Conservation (phyloP, 2,113 vertebrate genomes). For the Seriola rivoliana region DNA sequence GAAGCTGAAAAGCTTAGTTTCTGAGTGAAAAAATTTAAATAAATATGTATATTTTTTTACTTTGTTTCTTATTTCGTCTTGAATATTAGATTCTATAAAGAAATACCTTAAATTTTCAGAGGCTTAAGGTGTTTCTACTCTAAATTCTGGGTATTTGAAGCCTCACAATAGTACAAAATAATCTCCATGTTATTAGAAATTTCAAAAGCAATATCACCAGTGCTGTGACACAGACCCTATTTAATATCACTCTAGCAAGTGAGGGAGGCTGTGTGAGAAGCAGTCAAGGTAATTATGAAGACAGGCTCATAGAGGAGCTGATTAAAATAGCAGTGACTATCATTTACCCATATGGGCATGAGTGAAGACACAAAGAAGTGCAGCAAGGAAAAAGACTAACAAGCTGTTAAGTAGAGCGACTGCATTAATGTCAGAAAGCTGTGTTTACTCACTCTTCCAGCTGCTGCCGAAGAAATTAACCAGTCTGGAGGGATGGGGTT, state of each 20-base stretch:
- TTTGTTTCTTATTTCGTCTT: background rate
- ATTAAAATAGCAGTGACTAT: slow-evolving; percentile 58
- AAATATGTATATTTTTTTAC: background rate
- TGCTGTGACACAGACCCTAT: slow-evolving; percentile 6
- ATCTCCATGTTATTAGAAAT: slow-evolving; percentile 23
- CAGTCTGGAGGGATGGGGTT: slow-evolving; percentile 47
- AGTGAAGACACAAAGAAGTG: slow-evolving; percentile 15
- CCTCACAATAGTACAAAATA: background rate
- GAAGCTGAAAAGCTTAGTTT: too few species aligned
- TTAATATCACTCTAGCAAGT: slow-evolving; percentile 20
- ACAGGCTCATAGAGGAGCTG: slow-evolving; percentile 49
- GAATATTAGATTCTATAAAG: background rate
- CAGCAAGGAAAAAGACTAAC: slow-evolving; percentile 37
- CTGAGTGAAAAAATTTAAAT: too few species aligned
- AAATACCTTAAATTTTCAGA: background rate
- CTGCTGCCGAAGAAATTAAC: slow-evolving; percentile 54
- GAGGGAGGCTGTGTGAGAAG: background rate
- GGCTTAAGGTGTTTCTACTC: background rate
- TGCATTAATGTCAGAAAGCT: slow-evolving; percentile 24
- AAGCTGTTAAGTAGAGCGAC: slow-evolving; percentile 46
- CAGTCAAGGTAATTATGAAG: slow-evolving; percentile 47
- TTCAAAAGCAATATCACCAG: slow-evolving; percentile 21
- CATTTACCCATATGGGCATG: slow-evolving; percentile 23
- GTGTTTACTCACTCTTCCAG: slow-evolving; percentile 29
- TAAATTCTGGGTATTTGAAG: background rate